Evolutionary conservation across 2,797 vertebrate genomes (phyloP), one percentile per base, ranked within the genome.

Genomic region (Sparus aurata): DNA sequence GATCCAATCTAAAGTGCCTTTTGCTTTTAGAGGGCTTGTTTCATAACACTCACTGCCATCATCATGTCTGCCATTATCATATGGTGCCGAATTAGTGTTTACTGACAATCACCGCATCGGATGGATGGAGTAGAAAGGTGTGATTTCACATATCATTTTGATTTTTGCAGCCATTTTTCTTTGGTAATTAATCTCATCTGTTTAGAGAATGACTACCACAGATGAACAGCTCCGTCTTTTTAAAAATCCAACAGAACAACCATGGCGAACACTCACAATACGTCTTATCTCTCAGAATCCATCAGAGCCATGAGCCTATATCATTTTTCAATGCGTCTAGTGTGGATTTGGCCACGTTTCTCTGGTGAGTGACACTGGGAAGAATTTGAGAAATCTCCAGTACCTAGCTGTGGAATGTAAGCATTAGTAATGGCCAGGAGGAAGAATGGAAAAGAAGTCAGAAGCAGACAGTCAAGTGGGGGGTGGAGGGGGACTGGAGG

Each of bases 371-470:
- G 90, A 92, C 92, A 93, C 66, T 25, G 34, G 68, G 75, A 94
- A 85, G 89, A 93, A 95, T 95, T 89, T 87, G 78, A 95, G 92
- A 94, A 92, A 94, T 95, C 91, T 93, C 90, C 77, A 85, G 93
- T 94, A 92, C 89, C 85, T 87, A 82, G 82, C 86, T 73, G 79
- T 71, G 90, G 90, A 93, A 94, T 93, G 84, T 73, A 61, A 85
- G 66, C 70, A n/a, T 12, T 20, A 23, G 47, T 80, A 85, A 46
- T 70, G 60, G 90, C 91, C 90, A 91, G 75, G 63, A 85, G 59
- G 65, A 81, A 77, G 89, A 87, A 85, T 90, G 89, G 89, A 91
- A 92, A 93, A 90, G 73, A 64, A 80, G 84, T 88, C 85, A 76
- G 80, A 59, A 77, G 74, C 65, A 77, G 82, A 67, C 64, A 71